phyloP scores from a whole-genome alignment of 2,113 vertebrate genomes.

The Apeltes quadracus region DNA sequence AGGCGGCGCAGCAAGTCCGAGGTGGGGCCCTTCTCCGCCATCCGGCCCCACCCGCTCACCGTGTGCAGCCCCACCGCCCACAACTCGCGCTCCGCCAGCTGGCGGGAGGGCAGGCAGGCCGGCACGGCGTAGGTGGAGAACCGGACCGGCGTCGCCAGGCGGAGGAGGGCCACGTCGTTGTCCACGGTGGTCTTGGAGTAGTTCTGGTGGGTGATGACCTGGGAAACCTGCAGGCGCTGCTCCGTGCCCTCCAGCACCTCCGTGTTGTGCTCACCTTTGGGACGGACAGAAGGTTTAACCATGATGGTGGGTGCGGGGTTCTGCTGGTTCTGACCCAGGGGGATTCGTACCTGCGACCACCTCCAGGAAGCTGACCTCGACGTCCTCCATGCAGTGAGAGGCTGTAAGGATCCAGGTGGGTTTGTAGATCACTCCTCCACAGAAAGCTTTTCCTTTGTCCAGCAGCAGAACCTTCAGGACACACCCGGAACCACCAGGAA shows the following conservation, averaged over 20 bases:
- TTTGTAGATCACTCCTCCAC: slow-evolving; percentile 87
- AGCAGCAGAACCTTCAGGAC: slow-evolving; percentile 81
- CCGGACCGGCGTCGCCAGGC: slow-evolving; percentile 71
- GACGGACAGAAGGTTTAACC: neutral
- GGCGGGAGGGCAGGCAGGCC: slow-evolving; percentile 84
- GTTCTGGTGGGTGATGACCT: slow-evolving; percentile 76
- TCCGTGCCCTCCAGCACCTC: slow-evolving; percentile 80
- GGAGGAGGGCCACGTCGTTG: slow-evolving; percentile 89
- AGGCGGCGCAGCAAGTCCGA: slow-evolving; percentile 82
- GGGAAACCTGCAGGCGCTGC: slow-evolving; percentile 75
- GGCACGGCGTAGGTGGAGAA: slow-evolving; percentile 83
- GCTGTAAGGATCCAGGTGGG: slow-evolving; percentile 90
- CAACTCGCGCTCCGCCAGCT: slow-evolving; percentile 79
- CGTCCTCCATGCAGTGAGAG: slow-evolving; percentile 88
- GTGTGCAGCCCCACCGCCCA: slow-evolving; percentile 80
- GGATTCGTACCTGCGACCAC: slow-evolving; percentile 84
- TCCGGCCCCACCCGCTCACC: slow-evolving; percentile 92
- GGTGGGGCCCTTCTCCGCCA: slow-evolving; percentile 81
- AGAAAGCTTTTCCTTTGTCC: slow-evolving; percentile 72
- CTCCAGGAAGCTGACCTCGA: slow-evolving; percentile 51
- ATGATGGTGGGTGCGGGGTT: no score
- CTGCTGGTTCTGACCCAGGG: neutral
- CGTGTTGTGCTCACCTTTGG: slow-evolving; percentile 84
- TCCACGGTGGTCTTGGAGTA: slow-evolving; percentile 73
- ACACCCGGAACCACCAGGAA: no score